Evolutionary conservation across 2,797 vertebrate species (phyloP), one percentile per base, ranked within the genome.

Genomic region (Smutsia temminckii): DNA sequence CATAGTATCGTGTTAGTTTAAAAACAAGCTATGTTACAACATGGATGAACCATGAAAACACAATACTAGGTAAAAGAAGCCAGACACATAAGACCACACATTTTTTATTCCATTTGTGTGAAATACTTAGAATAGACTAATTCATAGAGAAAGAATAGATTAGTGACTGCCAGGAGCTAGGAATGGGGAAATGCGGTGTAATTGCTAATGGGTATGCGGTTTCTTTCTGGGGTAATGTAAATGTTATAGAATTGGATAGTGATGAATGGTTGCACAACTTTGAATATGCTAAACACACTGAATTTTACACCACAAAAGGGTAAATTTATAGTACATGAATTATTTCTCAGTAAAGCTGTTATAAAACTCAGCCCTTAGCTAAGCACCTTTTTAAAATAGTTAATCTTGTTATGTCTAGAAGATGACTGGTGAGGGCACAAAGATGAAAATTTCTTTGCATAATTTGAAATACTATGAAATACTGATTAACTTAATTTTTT

Each of bases 71-170:
- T 23, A 75, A 77, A 96, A 83, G 14, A 79, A 84, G 34, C 21
- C 66, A 89, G 42, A 64, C 25, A 88, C 11, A 74, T 13, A 66
- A 72, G 21, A 91, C 27, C 9, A 23, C 16, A 34, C 14, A 34
- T 77, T 86, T 78, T 93, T 95, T 37, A 55, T 87, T 87, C n/a
- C n/a, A 92, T 53, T 66, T 86, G 57, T 59, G 51, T 64, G 55
- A 77, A 80, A 71, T 49, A 5, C 46, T 49, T 83, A 88, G 34
- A 83, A 74, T 37, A 59, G 63, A 12, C 8, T 91, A 93, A 87
- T 87, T 32, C 14, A 25, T 11, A 53, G 46, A 81, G 51, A 84
- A 21, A 77, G 53, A 86, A 91, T 68, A 40, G 51, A 72, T 88
- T 66, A 59, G 6, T 77, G 16, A 71, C 78, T 72, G 40, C 8